Base-by-base conservation (phyloP, 2,888 invertebrate species). In the Troides oblongomaculatus region DNA sequence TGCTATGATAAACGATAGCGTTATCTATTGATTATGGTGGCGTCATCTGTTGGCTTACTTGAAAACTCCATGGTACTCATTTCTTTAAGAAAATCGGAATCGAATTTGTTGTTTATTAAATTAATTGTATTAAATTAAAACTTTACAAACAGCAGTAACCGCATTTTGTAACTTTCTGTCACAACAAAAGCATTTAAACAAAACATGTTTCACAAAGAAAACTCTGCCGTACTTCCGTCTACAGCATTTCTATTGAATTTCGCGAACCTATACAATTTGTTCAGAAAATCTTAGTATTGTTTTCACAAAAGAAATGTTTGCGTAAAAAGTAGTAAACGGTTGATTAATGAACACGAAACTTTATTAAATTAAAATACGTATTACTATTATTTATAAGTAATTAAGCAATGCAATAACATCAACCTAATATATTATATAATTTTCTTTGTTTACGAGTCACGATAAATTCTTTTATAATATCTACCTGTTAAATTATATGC, bases 101-200 rank as follows among this genome's bases (percentile, higher is more conserved):
- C 21, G 21, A 57, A 21, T 8, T 21, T 21, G 8, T 21, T 43
- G 17, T 61, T 30, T 30, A 10, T 18, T 6, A 23, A 62, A 50
- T 62, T 50, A 50, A 25, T 62, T 25, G 62, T 12, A 62, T 62
- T 43, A 62, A 61, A 50, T 62, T 43, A 18, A 46, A 62, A 62
- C 50, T 50, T 50, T 50, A 25, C 46, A 23, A 46, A 62, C 18
- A 62, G 46, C 50, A 62, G 23, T 25, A 14, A 50, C 62, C 18
- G 25, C 50, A 62, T 62, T 62, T 25, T 46, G 25, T 62, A 62
- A 62, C 62, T 25, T 25, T 50, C 62, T 25, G 18, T 39, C 8
- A 50, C 23, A 50, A 62, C 62, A 62, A 62, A 62, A 62, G 62
- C 21, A 23, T 46, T 62, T 62, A 62, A 62, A 62, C 62, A 62